phyloP scores from a whole-genome alignment of 2,888 invertebrate genomes.

The Sceliomorpha sp. region DNA sequence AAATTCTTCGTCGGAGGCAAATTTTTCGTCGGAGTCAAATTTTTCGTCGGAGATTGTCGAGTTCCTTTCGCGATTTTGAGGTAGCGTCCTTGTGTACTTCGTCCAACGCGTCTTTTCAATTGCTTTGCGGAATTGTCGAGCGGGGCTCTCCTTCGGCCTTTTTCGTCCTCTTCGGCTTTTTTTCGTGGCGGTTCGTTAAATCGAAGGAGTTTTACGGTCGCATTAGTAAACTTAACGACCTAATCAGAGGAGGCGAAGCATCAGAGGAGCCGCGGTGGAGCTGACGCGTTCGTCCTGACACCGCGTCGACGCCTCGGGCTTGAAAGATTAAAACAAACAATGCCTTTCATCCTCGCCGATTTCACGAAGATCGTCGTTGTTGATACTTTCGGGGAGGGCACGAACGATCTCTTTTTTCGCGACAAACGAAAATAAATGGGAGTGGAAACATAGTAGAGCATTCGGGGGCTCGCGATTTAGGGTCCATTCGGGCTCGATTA shows the following conservation, averaged over 20 bases:
- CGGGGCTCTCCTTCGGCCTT: neutral
- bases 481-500: no score
- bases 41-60: no score
- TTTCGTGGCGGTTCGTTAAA: conserved; percentile 68
- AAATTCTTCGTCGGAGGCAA: neutral
- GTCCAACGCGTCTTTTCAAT: no score
- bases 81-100: no score
- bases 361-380: conserved; percentile 29
- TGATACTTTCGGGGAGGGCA: conserved; percentile 12
- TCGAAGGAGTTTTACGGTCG: conserved; percentile 66
- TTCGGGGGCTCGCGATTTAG: no score
- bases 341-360: conserved; percentile 66
- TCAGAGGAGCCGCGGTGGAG: conserved; percentile 61
- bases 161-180: conserved; percentile 8
- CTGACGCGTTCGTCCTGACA: conserved; percentile 64
- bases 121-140: no score
- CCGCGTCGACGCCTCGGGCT: conserved; percentile 67
- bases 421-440: conserved; percentile 31
- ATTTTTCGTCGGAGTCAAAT: conserved; percentile 1
- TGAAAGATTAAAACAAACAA: conserved; percentile 53
- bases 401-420: conserved; percentile 31
- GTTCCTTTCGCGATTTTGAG: no score
- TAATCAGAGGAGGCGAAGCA: conserved; percentile 71
- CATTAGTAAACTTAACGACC: conserved; percentile 76
- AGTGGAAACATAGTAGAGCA: no score